These are phyloP conservation scores for Danionella dracula DNA, from an alignment of 2,797 vertebrate genomes.

Conservation along the genomic window DNA sequence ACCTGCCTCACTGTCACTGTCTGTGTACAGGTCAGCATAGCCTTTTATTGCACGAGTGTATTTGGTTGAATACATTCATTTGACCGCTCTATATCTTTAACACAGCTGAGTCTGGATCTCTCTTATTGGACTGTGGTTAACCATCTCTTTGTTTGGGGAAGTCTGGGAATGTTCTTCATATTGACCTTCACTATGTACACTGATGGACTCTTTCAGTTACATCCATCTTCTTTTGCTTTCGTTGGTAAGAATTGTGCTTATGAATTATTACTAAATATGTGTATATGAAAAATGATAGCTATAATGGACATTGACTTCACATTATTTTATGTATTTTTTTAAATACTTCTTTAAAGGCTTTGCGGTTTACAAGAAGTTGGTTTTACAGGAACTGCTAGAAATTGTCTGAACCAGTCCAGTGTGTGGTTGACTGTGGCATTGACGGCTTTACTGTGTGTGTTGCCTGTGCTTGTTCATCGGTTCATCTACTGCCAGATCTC, in stretches of 20 bases:
- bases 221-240: conserved; percentile 80
- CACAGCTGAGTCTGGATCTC: conserved; percentile 83
- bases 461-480: conserved; percentile 76
- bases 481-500: conserved; percentile 76
- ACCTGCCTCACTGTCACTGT: conserved; percentile 84
- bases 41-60: too few relatives aligned
- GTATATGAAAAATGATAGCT: too few relatives aligned
- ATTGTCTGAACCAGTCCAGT: conserved; percentile 75
- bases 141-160: conserved; percentile 86
- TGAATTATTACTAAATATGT: too few relatives aligned
- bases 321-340: too few relatives aligned
- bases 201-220: conserved; percentile 73
- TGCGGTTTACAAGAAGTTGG: too few relatives aligned
- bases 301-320: too few relatives aligned
- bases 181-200: conserved; percentile 88
- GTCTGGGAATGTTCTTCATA: conserved; percentile 84
- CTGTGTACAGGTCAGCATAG: conserved; percentile 76
- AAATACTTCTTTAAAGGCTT: too few relatives aligned
- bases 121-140: conserved; percentile 90
- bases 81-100: not conserved
- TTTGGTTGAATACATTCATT: too few relatives aligned
- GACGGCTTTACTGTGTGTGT: conserved; percentile 76
- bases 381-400: conserved; percentile 78
- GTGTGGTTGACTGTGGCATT: conserved; percentile 85
- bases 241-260: conserved; percentile 70